Base-by-base conservation (phyloP, 2,797 vertebrate genomes). In the Phrynocephalus guinanensis region DNA sequence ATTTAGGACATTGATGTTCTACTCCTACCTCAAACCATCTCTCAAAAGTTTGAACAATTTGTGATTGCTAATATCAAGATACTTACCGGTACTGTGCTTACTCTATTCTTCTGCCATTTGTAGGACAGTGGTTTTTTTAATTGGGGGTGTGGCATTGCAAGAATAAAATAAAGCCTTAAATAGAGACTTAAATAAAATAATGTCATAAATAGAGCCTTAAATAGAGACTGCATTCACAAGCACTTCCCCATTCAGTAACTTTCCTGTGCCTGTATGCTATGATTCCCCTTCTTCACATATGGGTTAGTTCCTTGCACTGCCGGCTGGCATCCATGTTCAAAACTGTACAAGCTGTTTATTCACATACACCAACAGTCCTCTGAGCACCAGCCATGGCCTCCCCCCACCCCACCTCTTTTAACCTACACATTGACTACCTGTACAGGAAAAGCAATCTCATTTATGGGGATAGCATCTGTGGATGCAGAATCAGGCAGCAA, bases 401-500 rank as follows among this genome's bases (percentile, higher is more conserved):
- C 15, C 4, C 5, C 18, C 5, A 15, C 18, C 60, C 13, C 60
- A 15, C 15, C 60, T 5, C 56, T 86, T 76, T 67, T 26, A 66
- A 18, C 33, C 78, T 48, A 26, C 33, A 24, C 28, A 30, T 44
- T 24, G 52, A 63, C 78, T 66, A 63, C 38, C 38, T 44, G 38
- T 44, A 44, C 16, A 76, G 79, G 79, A 50, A 87, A 67, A 52
- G 71, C 3, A n/a, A 20, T 83, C 28, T 77, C 26, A 76, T 82
- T 76, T 13, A 82, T 33, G 50, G 9, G 18, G 33, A 60, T 44
- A n/a, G 63, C 22, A 18, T 82, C 79, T 56, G n/a, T 13, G 68
- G 63, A 22, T 56, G 73, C 26, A 80, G 73, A 88, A 84, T 28
- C 20, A 89, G 15, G 82, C 72, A 85, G 67, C 78, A 87, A 16